Percentiles rank a stretch among this genome's conserved stretches.
Evolutionary conservation across 2,113 vertebrate species (phyloP).

Genomic region (Ptilonorhynchus violaceus): DNA sequence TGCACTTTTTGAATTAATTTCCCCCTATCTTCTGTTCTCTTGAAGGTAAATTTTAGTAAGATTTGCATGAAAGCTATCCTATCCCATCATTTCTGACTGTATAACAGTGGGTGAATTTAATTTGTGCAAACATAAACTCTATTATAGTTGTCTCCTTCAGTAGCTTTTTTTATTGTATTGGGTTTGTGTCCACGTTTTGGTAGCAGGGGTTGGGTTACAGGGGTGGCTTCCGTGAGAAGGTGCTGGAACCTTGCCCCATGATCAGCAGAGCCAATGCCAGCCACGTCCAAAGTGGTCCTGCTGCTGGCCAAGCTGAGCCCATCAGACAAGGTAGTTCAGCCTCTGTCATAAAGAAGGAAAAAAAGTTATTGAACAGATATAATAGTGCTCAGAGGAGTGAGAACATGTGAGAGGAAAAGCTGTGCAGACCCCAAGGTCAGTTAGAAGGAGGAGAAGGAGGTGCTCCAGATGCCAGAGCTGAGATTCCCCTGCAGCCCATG

Average conservation of each 20-base stretch:
- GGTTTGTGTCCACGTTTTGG: neutral
- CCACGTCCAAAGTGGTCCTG: neutral
- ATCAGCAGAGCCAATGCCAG: neutral
- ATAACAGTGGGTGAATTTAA: neutral
- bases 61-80: neutral
- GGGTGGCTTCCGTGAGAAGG: neutral
- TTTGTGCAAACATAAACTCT: neutral
- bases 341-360: no score
- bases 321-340: neutral
- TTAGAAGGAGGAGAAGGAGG: neutral
- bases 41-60: neutral
- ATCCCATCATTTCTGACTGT: neutral
- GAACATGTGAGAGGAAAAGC: neutral
- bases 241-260: neutral
- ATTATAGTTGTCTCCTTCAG: neutral
- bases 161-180: neutral
- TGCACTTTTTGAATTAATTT: neutral
- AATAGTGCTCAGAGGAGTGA: neutral
- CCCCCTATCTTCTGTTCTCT: neutral
- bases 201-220: neutral
- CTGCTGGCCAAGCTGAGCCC: neutral
- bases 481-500: neutral
- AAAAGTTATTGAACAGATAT: neutral
- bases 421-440: neutral
- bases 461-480: fast-evolving